Evolutionary conservation across 1,140 invertebrate genomes (phyloP).

Genomic region (Plectrocnemia conspersa): DNA sequence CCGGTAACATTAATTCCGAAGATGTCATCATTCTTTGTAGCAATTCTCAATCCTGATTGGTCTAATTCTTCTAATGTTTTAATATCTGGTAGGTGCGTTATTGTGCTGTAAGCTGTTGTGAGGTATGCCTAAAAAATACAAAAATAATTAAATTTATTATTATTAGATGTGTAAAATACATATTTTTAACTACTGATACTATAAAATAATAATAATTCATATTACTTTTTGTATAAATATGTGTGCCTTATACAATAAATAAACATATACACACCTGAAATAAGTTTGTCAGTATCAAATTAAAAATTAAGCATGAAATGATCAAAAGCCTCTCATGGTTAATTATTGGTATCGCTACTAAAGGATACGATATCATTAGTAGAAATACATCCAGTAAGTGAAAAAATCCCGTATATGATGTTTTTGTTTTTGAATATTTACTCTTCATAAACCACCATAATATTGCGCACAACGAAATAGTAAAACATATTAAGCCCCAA

Average conservation of each 20-base stretch:
- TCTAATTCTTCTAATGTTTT: conserved; percentile 42
- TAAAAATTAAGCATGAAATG: conserved; percentile 17
- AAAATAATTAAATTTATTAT: not conserved
- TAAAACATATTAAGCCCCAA: conserved; percentile 38
- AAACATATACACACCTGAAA: conserved; percentile 21
- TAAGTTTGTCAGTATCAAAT: conserved; percentile 17
- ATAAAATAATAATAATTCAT: too few species aligned
- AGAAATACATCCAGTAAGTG: conserved; percentile 22
- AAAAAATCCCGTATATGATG: not conserved
- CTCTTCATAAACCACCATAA: conserved; percentile 37
- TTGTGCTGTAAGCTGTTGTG: conserved; percentile 37
- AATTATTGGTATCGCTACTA: conserved; percentile 4
- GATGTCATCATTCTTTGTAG: conserved; percentile 36
- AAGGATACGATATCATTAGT: conserved; percentile 23
- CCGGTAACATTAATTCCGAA: conserved; percentile 36
- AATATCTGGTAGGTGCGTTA: conserved; percentile 42
- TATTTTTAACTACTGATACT: too few species aligned
- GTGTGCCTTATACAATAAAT: too few species aligned
- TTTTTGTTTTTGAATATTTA: conserved; percentile 4
- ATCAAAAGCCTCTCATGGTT: conserved; percentile 15
- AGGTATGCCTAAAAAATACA: conserved; percentile 33
- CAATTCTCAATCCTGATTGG: conserved; percentile 38
- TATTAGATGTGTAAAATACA: too few species aligned
- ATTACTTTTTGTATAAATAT: too few species aligned
- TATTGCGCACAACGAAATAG: conserved; percentile 28